Base-by-base conservation (phyloP, 2,113 vertebrate genomes). In the Cyanoliseus patagonus region DNA sequence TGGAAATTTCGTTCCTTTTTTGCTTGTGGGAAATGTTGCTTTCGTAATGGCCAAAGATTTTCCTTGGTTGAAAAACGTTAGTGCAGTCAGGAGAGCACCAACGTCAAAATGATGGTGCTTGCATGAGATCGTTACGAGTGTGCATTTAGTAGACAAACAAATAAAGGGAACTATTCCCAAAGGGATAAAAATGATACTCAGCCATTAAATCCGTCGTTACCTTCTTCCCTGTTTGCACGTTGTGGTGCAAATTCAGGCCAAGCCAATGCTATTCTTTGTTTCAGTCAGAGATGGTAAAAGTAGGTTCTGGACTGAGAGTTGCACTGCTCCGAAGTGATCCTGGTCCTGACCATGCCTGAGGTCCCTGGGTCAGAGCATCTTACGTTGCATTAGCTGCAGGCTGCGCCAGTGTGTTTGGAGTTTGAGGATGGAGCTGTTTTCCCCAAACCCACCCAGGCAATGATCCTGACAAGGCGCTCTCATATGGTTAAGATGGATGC, bases 311-410 rank as follows among this genome's bases (percentile, higher is more conserved):
- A 14, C 4, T 19, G 18, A 72, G 53, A 47, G 22, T 3, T 37
- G n/a, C 6, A 33, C 11, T 17, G 30, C 33, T 74, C 46, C n/a
- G 52, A 55, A 8, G 6, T 18, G 52, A 70, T 63, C 17, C 72
- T 7, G 8, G 20, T 52, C 42, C 30, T 0, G 3, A 9, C 6
- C 19, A 1, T 55, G 17, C 30, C 31, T 41, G 18, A 30, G 13
- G 25, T 24, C 17, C 67, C n/a, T 24, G 28, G 27, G 7, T 25
- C 55, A 70, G 41, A 86, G 55, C 55, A 11, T 20, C 22, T 14
- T 7, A 13, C 11, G 31, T 13, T 11, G n/a, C 7, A 10, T 51
- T 1, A 42, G 59, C 53, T 86, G 39, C 66, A 59, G 70, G 13
- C 13, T 83, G 28, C 37, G 14, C 49, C 15, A 9, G 7, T 17